Conservation (phyloP, 2,113 vertebrate genomes). For the Hylia prasina region DNA sequence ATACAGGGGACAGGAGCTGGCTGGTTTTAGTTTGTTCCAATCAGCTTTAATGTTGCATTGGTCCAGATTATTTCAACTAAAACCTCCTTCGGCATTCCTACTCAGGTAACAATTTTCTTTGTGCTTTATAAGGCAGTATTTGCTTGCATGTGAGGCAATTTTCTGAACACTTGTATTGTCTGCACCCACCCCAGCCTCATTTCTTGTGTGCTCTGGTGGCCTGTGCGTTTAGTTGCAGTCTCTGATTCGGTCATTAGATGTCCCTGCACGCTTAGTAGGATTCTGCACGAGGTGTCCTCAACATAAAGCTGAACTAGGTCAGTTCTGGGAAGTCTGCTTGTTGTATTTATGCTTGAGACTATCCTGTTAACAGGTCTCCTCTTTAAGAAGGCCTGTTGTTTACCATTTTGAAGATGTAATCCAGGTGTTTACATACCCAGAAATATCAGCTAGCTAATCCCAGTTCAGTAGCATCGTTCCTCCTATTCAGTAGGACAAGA, state of each 20-base stretch:
- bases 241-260: constrained; percentile 23
- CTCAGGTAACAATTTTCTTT: background rate
- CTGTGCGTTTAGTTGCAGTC: background rate
- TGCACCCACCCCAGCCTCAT: background rate
- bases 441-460: background rate
- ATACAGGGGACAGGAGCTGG: fast-evolving
- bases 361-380: background rate
- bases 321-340: background rate
- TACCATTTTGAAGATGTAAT: background rate
- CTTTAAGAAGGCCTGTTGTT: background rate
- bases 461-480: background rate
- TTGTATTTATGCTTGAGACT: background rate
- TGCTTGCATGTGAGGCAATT: background rate
- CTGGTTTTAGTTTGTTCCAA: background rate
- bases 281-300: background rate
- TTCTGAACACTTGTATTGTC: background rate
- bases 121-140: background rate
- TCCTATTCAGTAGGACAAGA: background rate
- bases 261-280: background rate
- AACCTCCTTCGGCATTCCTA: background rate
- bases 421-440: background rate
- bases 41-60: background rate
- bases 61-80: background rate
- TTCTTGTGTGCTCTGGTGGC: background rate
- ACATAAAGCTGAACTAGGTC: background rate